These are phyloP conservation scores for Erithacus rubecula DNA, from an alignment of 2,797 vertebrate species.

Conservation along the genomic window DNA sequence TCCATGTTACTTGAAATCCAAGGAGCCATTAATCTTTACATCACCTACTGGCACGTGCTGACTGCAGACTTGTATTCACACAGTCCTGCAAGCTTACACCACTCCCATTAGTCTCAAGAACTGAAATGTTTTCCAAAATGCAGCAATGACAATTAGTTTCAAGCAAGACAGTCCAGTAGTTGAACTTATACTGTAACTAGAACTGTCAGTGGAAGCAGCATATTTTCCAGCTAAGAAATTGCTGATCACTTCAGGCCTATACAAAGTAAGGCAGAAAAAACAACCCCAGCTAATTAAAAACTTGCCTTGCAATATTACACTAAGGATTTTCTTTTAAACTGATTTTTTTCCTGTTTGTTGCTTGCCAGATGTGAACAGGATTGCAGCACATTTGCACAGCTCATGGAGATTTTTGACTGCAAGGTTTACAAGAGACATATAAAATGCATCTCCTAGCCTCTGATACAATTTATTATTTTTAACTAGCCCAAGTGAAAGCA, in stretches of 20 bases:
- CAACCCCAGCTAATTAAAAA: neutral
- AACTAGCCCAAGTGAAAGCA: neutral
- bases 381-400: slow-evolving; percentile 37
- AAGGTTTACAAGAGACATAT: slow-evolving; percentile 25
- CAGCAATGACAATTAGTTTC: neutral
- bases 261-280: neutral
- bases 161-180: neutral
- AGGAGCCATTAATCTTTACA: neutral
- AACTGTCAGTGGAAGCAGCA: neutral
- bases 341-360: neutral
- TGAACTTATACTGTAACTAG: neutral
- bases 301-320: neutral
- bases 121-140: neutral
- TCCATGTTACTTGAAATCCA: neutral
- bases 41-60: neutral
- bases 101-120: neutral
- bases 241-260: neutral
- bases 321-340: neutral
- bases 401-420: slow-evolving; percentile 29
- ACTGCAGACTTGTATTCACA: neutral
- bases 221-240: neutral
- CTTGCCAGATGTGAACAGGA: slow-evolving; percentile 46
- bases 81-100: neutral
- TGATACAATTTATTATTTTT: slow-evolving; percentile 12
- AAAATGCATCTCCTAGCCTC: slow-evolving; percentile 18